Percentiles rank a stretch among this genome's conserved stretches.
phyloP scores from a whole-genome alignment of 1,140 invertebrate species.

The Hermetia illucens region DNA sequence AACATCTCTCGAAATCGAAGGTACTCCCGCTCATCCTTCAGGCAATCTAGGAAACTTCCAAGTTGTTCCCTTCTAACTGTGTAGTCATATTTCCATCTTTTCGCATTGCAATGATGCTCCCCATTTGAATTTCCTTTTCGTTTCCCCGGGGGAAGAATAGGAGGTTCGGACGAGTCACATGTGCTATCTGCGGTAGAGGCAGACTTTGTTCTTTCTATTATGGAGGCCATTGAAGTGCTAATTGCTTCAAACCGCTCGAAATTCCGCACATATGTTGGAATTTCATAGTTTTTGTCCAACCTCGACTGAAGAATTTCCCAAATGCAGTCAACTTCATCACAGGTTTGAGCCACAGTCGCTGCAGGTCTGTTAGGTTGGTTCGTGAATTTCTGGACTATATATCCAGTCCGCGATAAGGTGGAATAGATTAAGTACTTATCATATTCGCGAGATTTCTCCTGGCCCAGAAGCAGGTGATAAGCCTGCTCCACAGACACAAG shows the following conservation, averaged over 20 bases:
- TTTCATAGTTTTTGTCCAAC: slow-evolving; percentile 8
- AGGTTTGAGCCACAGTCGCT: background rate
- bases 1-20: slow-evolving; percentile 13
- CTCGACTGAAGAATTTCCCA: slow-evolving; percentile 15
- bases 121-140: background rate
- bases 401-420: slow-evolving; percentile 16
- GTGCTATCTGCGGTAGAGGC: background rate
- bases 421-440: slow-evolving; percentile 24
- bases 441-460: slow-evolving; percentile 12
- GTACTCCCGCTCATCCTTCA: slow-evolving; percentile 14
- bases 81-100: background rate
- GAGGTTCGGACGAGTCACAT: too few relatives aligned
- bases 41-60: slow-evolving; percentile 13
- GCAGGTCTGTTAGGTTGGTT: slow-evolving; percentile 9
- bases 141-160: background rate
- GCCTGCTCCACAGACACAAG: slow-evolving; percentile 21
- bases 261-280: background rate
- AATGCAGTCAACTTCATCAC: slow-evolving; percentile 14
- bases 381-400: slow-evolving; percentile 19
- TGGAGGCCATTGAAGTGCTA: slow-evolving; percentile 3
- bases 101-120: background rate
- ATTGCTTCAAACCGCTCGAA: background rate
- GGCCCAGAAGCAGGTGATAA: slow-evolving; percentile 17
- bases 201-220: slow-evolving; percentile 14
- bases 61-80: background rate